These are phyloP conservation scores for Solenopsis fugax DNA, from an alignment of 1,140 invertebrate species.

Conservation along the genomic window DNA sequence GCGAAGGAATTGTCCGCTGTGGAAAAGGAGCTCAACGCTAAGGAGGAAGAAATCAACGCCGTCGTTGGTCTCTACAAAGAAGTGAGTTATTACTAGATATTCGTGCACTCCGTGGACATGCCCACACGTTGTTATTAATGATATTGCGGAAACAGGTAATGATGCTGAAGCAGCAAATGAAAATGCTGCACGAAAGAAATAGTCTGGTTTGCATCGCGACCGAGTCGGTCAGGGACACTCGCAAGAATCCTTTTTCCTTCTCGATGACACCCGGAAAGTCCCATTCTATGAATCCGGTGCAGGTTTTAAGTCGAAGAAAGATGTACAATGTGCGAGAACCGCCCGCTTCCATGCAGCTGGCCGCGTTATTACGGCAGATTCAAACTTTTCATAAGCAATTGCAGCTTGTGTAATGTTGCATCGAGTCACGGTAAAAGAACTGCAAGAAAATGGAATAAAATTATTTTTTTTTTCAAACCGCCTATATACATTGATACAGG, in stretches of 20 bases:
- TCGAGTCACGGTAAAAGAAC: neutral
- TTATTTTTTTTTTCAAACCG: neutral
- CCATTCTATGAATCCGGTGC: slow-evolving; percentile 25
- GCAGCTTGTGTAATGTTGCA: slow-evolving; percentile 63
- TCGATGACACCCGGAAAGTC: slow-evolving; percentile 44
- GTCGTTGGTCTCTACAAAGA: slow-evolving; percentile 86
- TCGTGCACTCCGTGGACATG: neutral
- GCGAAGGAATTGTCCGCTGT: slow-evolving; percentile 81
- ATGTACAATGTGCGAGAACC: slow-evolving; percentile 62
- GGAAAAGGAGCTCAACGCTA: slow-evolving; percentile 84
- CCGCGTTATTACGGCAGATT: slow-evolving; percentile 80
- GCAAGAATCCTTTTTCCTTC: slow-evolving; percentile 9
- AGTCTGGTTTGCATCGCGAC: slow-evolving; percentile 80
- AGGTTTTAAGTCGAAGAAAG: slow-evolving; percentile 50
- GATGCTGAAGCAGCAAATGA: slow-evolving; percentile 85
- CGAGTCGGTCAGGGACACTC: slow-evolving; percentile 47
- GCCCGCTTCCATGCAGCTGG: slow-evolving; percentile 74
- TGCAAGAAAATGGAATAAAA: slow-evolving; percentile 2
- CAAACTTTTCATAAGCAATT: slow-evolving; percentile 83
- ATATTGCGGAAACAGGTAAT: slow-evolving; percentile 77
- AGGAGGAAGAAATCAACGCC: slow-evolving; percentile 87
- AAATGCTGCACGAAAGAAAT: slow-evolving; percentile 81
- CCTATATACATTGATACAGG: neutral
- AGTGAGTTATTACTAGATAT: slow-evolving; percentile 70
- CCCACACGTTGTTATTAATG: neutral